Evolutionary conservation across 2,888 invertebrate genomes (phyloP), one percentile per base, ranked within the genome.

Genomic region (Dolichopus griseipennis): DNA sequence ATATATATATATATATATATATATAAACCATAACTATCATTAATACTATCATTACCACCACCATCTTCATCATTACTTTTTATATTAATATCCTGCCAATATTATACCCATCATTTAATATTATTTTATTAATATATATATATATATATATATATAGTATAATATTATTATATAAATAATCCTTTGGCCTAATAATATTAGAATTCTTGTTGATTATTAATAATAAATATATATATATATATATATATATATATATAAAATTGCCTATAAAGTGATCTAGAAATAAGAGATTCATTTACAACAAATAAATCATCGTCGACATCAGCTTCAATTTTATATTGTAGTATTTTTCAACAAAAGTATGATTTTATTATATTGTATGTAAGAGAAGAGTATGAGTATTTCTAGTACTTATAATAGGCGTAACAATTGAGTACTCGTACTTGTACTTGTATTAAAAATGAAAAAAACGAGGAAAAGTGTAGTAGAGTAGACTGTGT

Each of bases 261-360:
- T 52, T 52, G 52, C 52, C 52, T 52, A 52, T 52, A 18, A 52
- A 52, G 52, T 52, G 52, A 52, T 52, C 52, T 52, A 52, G 52
- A 52, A 52, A 12, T 15, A 52, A 12, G 18, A 52, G 52, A 18
- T 52, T 52, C 52, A 52, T 52, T 52, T 52, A 52, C 15, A 52
- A 52, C 15, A 52, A 52, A 52, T 52, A 52, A 52, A 52, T 52
- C 52, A 52, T 52, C 15, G 27, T 52, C 12, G 52, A 52, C 52
- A 52, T 52, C 52, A 52, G 52, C 6, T 52, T 52, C 52, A 41
- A 9, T 41, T 12, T 41, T 41, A n/a, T n/a, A n/a, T n/a, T n/a
- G n/a, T n/a, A 52, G 52, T 52, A 52, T 52, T 18, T n/a, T 18
- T 52, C 52, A 52, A 52, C 15, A 12, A 52, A 52, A 52, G 18